phyloP scores from a whole-genome alignment of 1,140 invertebrate species.

The Neuroterus valhalla region DNA sequence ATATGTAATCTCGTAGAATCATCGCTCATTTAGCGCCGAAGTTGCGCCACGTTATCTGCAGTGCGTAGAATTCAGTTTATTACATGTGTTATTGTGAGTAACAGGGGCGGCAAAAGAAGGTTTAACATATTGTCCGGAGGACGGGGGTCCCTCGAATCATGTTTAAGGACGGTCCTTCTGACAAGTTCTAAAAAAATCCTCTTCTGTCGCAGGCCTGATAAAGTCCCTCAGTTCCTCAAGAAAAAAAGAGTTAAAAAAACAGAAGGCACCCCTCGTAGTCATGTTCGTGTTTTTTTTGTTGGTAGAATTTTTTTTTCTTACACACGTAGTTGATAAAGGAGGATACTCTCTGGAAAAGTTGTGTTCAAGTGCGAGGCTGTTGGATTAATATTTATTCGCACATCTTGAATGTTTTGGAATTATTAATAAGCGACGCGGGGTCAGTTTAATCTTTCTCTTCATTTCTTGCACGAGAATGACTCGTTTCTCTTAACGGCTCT shows the following conservation, averaged over 20 bases:
- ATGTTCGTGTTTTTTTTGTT: slow-evolving; percentile 63
- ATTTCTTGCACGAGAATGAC: slow-evolving; percentile 33
- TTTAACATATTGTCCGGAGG: slow-evolving; percentile 8
- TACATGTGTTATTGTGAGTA: slow-evolving; percentile 60
- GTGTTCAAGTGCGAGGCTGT: neutral
- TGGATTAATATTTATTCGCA: slow-evolving; percentile 34
- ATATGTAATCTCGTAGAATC: slow-evolving; percentile 30
- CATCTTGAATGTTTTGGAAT: slow-evolving; percentile 16
- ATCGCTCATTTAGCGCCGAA: slow-evolving; percentile 46
- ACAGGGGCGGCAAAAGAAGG: slow-evolving; percentile 50
- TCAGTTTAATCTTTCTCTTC: slow-evolving; percentile 2
- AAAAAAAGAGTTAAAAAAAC: slow-evolving; percentile 54
- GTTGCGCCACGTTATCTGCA: slow-evolving; percentile 72
- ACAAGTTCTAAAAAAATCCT: slow-evolving; percentile 33
- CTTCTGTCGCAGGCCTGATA: slow-evolving; percentile 49
- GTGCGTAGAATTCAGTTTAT: slow-evolving; percentile 63
- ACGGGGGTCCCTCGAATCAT: neutral
- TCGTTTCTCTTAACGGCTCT: slow-evolving; percentile 31
- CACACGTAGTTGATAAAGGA: slow-evolving; percentile 55
- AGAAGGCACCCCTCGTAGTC: slow-evolving; percentile 67
- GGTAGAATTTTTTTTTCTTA: slow-evolving; percentile 40
- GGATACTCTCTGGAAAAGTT: slow-evolving; percentile 45
- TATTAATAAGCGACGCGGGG: slow-evolving; percentile 7
- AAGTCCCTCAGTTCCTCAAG: slow-evolving; percentile 59
- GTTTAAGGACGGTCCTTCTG: neutral